phyloP scores from a whole-genome alignment of 1,140 invertebrate species.

The Trypoxylus dichotomus region DNA sequence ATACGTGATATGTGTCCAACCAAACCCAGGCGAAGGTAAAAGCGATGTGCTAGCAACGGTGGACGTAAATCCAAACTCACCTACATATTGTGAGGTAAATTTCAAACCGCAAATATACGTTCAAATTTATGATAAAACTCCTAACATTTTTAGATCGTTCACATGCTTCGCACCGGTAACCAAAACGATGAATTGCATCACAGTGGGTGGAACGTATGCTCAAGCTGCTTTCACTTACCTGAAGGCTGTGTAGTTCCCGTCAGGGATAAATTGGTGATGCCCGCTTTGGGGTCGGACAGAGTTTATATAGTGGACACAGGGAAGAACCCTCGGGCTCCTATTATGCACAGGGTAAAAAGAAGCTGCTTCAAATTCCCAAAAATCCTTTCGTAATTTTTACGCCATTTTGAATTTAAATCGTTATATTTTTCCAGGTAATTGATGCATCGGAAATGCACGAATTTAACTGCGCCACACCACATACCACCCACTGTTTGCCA shows the following conservation, averaged over 20 bases:
- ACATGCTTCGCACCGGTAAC: constrained; percentile 77
- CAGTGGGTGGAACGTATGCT: constrained; percentile 95
- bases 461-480: constrained; percentile 78
- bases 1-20: constrained; percentile 85
- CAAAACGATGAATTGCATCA: constrained; percentile 91
- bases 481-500: constrained; percentile 92
- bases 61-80: constrained; percentile 86
- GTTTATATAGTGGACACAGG: constrained; percentile 85
- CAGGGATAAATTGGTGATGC: constrained; percentile 80
- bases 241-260: constrained; percentile 59
- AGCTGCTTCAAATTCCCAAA: neutral
- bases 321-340: constrained; percentile 64
- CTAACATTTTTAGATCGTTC: constrained; percentile 72
- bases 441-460: constrained; percentile 74
- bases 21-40: constrained; percentile 63
- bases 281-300: constrained; percentile 78
- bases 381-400: neutral
- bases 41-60: constrained; percentile 89
- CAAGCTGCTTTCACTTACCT: constrained; percentile 69
- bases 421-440: constrained; percentile 60
- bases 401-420: constrained; percentile 51
- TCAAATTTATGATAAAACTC: neutral
- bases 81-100: constrained; percentile 81
- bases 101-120: neutral
- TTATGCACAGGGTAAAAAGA: constrained; percentile 55